Evolutionary conservation across 1,140 invertebrate genomes (phyloP).

Genomic region (Gonioctena quinquepunctata): DNA sequence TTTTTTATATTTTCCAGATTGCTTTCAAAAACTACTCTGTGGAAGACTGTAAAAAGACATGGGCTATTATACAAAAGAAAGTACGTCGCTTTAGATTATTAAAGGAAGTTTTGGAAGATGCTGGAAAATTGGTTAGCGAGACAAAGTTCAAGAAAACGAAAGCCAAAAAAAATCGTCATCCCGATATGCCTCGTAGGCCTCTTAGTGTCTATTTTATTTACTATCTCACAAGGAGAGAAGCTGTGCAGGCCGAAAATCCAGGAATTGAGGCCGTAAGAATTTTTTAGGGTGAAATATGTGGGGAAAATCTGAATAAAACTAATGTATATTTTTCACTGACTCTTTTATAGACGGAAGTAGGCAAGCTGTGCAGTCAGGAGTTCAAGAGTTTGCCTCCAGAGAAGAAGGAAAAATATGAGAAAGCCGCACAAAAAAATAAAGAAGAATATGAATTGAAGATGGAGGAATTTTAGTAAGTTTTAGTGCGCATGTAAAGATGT

Average conservation of each 20-base stretch:
- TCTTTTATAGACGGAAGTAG: slow-evolving; percentile 52
- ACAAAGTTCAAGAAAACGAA: slow-evolving; percentile 54
- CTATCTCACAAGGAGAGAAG: slow-evolving; percentile 57
- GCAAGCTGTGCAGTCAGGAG: slow-evolving; percentile 56
- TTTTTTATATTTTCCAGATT: slow-evolving; percentile 46
- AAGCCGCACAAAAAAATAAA: slow-evolving; percentile 48
- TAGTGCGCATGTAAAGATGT: no score
- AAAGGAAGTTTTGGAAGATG: slow-evolving; percentile 58
- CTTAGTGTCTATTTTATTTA: slow-evolving; percentile 58
- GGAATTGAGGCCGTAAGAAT: slow-evolving; percentile 53
- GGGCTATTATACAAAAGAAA: slow-evolving; percentile 53
- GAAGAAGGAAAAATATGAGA: slow-evolving; percentile 55
- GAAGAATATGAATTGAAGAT: slow-evolving; percentile 54
- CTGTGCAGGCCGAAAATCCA: slow-evolving; percentile 54
- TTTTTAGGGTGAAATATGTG: no score
- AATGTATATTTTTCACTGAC: no score
- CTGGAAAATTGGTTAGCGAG: slow-evolving; percentile 55
- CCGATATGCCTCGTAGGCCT: slow-evolving; percentile 59
- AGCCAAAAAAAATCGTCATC: slow-evolving; percentile 51
- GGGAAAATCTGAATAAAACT: no score
- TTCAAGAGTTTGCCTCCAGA: slow-evolving; percentile 57
- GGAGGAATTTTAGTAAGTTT: slow-evolving; percentile 56
- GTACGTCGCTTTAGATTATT: slow-evolving; percentile 57
- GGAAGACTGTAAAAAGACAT: slow-evolving; percentile 57
- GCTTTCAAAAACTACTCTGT: slow-evolving; percentile 54